A percentile compares a stretch with the other conserved stretches of the same genome.
These are phyloP conservation scores for Eospalax fontanierii DNA, from an alignment of 2,797 vertebrate species.

Conservation along the genomic window DNA sequence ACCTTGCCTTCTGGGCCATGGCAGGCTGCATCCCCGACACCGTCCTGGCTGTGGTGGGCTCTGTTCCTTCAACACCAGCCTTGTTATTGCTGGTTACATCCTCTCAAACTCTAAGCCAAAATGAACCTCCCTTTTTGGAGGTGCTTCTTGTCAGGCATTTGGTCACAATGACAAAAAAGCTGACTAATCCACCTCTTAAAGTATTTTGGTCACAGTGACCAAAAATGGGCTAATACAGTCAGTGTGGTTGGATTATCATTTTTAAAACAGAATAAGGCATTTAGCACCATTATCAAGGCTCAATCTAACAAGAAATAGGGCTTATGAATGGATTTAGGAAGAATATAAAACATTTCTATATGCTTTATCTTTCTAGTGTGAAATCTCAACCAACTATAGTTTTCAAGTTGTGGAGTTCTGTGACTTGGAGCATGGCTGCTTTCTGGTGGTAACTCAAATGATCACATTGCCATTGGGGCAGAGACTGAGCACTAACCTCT, in stretches of 20 bases:
- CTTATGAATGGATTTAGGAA: slow-evolving; percentile 30
- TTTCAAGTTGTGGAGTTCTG: neutral
- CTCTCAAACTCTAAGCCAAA: too few relatives aligned
- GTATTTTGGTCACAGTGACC: neutral
- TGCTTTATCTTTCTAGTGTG: slow-evolving; percentile 44
- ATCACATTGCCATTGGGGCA: neutral
- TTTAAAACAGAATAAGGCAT: neutral
- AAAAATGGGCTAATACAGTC: neutral
- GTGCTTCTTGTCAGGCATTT: neutral
- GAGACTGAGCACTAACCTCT: neutral
- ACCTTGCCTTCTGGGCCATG: too few relatives aligned
- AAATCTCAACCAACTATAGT: neutral
- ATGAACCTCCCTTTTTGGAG: neutral
- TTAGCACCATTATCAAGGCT: neutral
- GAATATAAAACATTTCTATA: neutral
- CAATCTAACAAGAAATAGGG: neutral
- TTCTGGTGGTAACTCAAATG: slow-evolving; percentile 70
- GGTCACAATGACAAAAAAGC: neutral
- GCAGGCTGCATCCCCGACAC: too few relatives aligned
- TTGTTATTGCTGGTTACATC: too few relatives aligned
- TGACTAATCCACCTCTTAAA: neutral
- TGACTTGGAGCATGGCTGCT: slow-evolving; percentile 60
- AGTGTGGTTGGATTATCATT: neutral
- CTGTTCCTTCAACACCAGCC: too few relatives aligned
- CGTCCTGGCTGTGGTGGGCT: too few relatives aligned